Base-by-base conservation (phyloP, 1,140 invertebrate species). In the Calosoma granatense region DNA sequence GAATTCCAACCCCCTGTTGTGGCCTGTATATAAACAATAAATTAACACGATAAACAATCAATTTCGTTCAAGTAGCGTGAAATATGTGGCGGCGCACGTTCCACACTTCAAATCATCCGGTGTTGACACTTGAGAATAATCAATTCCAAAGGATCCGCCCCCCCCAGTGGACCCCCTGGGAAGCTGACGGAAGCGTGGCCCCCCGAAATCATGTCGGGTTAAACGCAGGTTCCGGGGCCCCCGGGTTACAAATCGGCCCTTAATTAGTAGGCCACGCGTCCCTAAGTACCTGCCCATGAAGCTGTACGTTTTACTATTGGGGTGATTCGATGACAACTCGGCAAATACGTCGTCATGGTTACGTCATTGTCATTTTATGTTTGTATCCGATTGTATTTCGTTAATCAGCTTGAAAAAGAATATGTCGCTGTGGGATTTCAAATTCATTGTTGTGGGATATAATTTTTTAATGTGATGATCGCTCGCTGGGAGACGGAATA, bases 191-290 rank as follows among this genome's bases (percentile, higher is more conserved):
- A 36, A 36, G n/a, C 26, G n/a, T n/a, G n/a, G 26, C 6, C 26
- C 26, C 26, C 26, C 6, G 26, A n/a, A 36, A 36, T 36, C 14
- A 21, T 12, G 51, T 52, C 14, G 17, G 51, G 51, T 20, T 1
- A 20, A 20, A 20, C 51, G 51, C 17, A 15, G 21, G 12, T 15
- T 12, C 17, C 12, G 51, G 14, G 14, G 1, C 20, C 12, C 17
- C 14, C 17, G 51, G 20, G 17, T 14, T 15, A 36, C n/a, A 36
- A 36, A 36, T 17, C 51, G 21, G 20, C 17, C 51, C 17, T 21
- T 52, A 52, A 52, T 52, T 52, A 21, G 21, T 52, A 52, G 21
- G 51, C 51, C 51, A 52, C 51, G 20, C 51, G 14, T 52, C 19
- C 51, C 51, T 52, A 52, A 52, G 19, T 14, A 14, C 14, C 19